Conservation (phyloP, 2,113 vertebrate genomes). For the Siniperca chuatsi region DNA sequence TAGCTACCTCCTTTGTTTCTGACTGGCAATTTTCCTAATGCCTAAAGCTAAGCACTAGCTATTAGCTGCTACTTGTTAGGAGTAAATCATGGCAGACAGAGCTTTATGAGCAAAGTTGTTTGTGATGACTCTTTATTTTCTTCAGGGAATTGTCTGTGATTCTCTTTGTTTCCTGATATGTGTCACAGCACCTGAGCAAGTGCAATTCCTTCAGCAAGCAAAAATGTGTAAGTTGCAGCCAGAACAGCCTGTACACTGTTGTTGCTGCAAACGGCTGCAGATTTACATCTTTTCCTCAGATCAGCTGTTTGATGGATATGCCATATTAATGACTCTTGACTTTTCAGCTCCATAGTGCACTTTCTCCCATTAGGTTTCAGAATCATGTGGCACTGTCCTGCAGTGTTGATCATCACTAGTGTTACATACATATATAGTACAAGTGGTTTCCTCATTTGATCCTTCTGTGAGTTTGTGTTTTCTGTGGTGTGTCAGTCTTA, state of each 20-base stretch:
- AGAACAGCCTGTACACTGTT: background rate
- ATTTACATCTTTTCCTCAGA: slow-evolving; percentile 44
- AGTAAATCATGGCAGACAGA: slow-evolving; percentile 37
- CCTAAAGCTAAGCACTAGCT: slow-evolving; percentile 49
- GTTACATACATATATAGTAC: slow-evolving; percentile 28
- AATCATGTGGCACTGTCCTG: slow-evolving; percentile 24
- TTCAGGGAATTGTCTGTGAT: slow-evolving; percentile 10
- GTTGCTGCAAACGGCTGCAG: slow-evolving; percentile 34
- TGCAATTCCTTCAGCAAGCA: slow-evolving; percentile 48
- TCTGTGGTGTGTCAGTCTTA: slow-evolving; percentile 26
- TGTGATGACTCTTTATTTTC: slow-evolving; percentile 23
- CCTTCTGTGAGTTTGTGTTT: background rate
- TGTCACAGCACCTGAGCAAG: slow-evolving; percentile 36
- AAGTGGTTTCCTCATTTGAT: slow-evolving; percentile 37
- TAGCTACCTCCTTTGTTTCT: slow-evolving; percentile 71
- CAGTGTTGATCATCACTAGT: slow-evolving; percentile 44
- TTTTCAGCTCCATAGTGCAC: slow-evolving; percentile 28
- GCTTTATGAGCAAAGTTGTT: slow-evolving; percentile 37
- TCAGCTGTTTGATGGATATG: slow-evolving; percentile 39
- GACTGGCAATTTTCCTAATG: slow-evolving; percentile 41
- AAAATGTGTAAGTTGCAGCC: background rate
- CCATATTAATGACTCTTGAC: slow-evolving; percentile 49
- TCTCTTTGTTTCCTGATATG: slow-evolving; percentile 27
- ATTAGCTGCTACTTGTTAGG: slow-evolving; percentile 51
- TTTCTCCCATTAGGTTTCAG: slow-evolving; percentile 28